A percentile compares a stretch with the other conserved stretches of the same genome.
Conservation (phyloP, 2,797 vertebrate species). For the Pitangus sulphuratus region DNA sequence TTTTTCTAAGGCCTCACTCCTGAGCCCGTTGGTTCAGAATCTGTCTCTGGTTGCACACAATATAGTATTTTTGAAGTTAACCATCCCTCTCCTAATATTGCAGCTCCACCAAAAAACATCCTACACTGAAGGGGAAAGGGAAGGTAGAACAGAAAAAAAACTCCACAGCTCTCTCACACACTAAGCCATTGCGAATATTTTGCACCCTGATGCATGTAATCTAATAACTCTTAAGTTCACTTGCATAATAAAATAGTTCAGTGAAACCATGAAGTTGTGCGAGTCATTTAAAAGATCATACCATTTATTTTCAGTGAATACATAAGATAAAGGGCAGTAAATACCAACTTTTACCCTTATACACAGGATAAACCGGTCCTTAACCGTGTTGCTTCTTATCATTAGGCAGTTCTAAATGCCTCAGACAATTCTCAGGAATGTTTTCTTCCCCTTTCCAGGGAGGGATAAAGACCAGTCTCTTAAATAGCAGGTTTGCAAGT, state of each 20-base stretch:
- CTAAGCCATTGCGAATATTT: neutral
- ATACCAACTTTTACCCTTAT: conserved; percentile 15
- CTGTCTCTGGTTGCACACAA: neutral
- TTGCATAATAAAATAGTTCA: neutral
- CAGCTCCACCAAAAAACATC: neutral
- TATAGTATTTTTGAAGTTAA: neutral
- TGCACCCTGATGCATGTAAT: neutral
- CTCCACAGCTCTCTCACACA: neutral
- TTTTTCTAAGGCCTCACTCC: neutral
- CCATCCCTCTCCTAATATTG: neutral
- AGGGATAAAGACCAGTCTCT: neutral
- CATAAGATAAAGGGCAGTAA: conserved; percentile 41
- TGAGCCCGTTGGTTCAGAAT: neutral
- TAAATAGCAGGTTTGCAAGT: neutral
- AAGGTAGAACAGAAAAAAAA: neutral
- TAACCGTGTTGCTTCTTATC: neutral
- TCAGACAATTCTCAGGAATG: conserved; percentile 35
- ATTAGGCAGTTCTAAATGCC: conserved; percentile 10
- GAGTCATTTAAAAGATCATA: conserved; percentile 8
- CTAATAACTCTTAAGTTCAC: neutral
- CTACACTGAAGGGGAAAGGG: neutral
- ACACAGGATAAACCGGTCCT: conserved; percentile 17
- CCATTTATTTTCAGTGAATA: neutral
- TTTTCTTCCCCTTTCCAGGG: neutral
- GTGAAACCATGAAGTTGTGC: conserved; percentile 10